A percentile compares a stretch with the other conserved stretches of the same genome.
phyloP scores from a whole-genome alignment of 2,888 invertebrate species.

The Idaea aversata region DNA sequence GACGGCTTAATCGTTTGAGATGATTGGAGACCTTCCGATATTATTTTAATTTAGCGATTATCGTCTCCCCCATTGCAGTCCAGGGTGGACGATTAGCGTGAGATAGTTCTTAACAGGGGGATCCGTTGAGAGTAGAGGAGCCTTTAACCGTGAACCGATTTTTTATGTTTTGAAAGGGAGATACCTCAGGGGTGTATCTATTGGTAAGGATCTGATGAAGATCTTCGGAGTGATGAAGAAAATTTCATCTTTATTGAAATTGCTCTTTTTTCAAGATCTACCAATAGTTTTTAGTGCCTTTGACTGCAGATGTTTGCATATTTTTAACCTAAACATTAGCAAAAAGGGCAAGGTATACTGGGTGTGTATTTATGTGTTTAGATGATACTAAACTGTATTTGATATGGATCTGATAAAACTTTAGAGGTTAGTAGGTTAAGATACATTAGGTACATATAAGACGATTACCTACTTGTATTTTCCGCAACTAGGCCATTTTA shows the following conservation, averaged over 20 bases:
- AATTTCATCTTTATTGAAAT: too few species aligned
- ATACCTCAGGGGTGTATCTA: not conserved
- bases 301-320: conserved; percentile 4
- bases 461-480: not conserved
- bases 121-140: too few species aligned
- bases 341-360: conserved; percentile 23
- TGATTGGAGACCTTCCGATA: too few species aligned
- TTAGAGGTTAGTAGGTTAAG: not conserved
- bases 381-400: conserved; percentile 17
- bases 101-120: too few species aligned
- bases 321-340: conserved; percentile 16
- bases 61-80: too few species aligned
- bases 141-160: not conserved
- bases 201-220: not conserved
- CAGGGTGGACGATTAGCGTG: too few species aligned
- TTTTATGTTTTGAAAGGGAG: not conserved
- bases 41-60: too few species aligned
- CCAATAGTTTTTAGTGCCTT: too few species aligned
- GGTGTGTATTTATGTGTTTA: conserved; percentile 14
- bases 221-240: too few species aligned
- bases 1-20: too few species aligned
- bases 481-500: too few species aligned
- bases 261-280: too few species aligned
- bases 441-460: not conserved
- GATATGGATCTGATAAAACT: conserved; percentile 11